Evolutionary conservation across 2,797 vertebrate species (phyloP), one percentile per base, ranked within the genome.

Genomic region (Sebastes matsubarae): DNA sequence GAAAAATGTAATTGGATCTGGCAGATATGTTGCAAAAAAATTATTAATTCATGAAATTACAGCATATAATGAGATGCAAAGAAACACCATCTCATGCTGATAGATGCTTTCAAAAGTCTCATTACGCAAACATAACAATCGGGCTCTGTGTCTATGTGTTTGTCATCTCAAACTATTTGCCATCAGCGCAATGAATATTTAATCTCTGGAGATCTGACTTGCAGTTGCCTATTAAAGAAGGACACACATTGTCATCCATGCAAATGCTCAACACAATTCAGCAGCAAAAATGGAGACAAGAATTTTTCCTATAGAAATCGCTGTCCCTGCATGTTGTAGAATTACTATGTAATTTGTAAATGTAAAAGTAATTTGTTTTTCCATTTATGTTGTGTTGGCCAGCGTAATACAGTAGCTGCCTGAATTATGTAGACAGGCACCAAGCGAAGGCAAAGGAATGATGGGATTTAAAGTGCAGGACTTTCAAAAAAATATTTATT

Each of bases 1-100:
- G 79, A 91, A 81, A 66, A 91, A 77, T 81, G 63, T 89, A 93
- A 94, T 91, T 91, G 88, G 79, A 94, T 91, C 46, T 46, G 75
- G 87, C 82, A 88, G 83, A 91, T 80, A 79, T 83, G 84, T 85
- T 88, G 79, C 80, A 77, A 82, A 86, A 86, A 52, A 87, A 83
- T 67, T 34, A 92, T 88, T 90, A 77, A 92, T 91, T 91, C 58
- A 86, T 88, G 76, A 90, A 91, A 86, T 89, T 84, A 80, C 58
- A 76, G 72, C 32, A 73, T 75, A 76, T 88, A 91, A 92, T 91
- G 72, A 88, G 83, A 80, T 80, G 78, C 70, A 83, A 82, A 83
- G 82, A 87, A 80, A 86, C 52, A 72, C 20, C 75, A 87, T 86
- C 67, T 68, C 68, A 42, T 52, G 59, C 61, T 81, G 77, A 88